A percentile compares a stretch with the other conserved stretches of the same genome.
Evolutionary conservation across 2,888 invertebrate genomes (phyloP).

Genomic region (Molanna angustata): DNA sequence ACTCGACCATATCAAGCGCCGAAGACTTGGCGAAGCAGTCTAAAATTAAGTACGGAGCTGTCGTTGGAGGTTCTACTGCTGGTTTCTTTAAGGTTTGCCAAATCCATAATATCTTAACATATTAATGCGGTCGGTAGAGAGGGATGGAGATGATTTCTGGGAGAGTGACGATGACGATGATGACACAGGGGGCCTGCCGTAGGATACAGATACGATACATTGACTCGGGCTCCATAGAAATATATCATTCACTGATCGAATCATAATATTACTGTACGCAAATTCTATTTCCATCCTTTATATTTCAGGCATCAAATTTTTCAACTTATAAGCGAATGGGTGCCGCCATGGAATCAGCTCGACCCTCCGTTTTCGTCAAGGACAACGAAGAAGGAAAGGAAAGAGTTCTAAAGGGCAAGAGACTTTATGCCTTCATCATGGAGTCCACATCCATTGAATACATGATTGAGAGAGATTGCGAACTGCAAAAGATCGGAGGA

Average conservation of each 20-base stretch:
- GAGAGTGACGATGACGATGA: too few species aligned
- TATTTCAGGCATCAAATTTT: constrained; percentile 81
- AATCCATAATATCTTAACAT: too few species aligned
- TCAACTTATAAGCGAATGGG: constrained; percentile 90
- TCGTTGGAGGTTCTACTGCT: constrained; percentile 84
- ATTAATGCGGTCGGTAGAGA: too few species aligned
- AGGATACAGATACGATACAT: too few species aligned
- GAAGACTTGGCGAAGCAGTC: constrained; percentile 91
- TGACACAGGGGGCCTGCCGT: too few species aligned
- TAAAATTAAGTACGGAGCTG: constrained; percentile 95
- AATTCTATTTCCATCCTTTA: too few species aligned
- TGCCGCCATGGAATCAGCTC: constrained; percentile 83
- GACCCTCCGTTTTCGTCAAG: constrained; percentile 78
- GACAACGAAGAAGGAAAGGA: constrained; percentile 86
- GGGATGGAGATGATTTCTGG: too few species aligned
- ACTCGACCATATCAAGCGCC: constrained; percentile 83
- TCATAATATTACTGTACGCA: too few species aligned
- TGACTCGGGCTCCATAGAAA: too few species aligned
- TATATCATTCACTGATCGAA: too few species aligned
- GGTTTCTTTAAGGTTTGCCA: constrained; percentile 83
- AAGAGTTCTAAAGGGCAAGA: constrained; percentile 73
- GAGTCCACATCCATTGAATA: constrained; percentile 96
- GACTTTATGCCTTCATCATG: constrained; percentile 91
- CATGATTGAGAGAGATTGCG: constrained; percentile 80
- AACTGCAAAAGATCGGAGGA: constrained; percentile 77